Conservation (phyloP, 92 coral and sea anemone species). For the Anthopleura xanthogrammica region DNA sequence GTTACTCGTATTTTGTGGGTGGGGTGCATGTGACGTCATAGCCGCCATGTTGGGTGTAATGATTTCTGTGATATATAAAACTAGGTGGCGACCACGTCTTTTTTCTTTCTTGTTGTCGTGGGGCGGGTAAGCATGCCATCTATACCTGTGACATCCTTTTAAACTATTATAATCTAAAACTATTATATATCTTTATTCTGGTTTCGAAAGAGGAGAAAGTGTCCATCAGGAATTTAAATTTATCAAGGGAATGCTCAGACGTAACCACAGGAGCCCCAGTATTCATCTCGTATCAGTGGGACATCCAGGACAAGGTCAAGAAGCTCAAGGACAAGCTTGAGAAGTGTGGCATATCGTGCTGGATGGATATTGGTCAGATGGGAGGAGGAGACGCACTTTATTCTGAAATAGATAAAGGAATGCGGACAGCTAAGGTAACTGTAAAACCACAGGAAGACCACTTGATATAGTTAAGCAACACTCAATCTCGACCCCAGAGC, state of each 20-base stretch:
- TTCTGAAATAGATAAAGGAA: conserved; percentile 78
- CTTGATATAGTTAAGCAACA: neutral
- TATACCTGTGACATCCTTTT: too few relatives aligned
- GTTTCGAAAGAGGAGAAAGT: neutral
- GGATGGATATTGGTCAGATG: conserved; percentile 95
- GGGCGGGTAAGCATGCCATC: too few relatives aligned
- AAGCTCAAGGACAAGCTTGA: conserved; percentile 53
- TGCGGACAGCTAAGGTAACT: conserved; percentile 71
- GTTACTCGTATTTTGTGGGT: too few relatives aligned
- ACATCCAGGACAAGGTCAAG: conserved; percentile 67
- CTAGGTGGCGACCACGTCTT: too few relatives aligned
- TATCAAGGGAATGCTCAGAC: neutral
- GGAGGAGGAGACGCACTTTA: conserved; percentile 88
- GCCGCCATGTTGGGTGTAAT: too few relatives aligned
- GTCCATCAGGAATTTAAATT: neutral
- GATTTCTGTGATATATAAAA: too few relatives aligned
- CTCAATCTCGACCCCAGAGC: too few relatives aligned
- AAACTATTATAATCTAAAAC: neutral
- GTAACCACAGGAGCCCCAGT: conserved; percentile 30
- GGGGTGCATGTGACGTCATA: too few relatives aligned
- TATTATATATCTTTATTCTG: neutral
- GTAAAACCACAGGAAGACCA: conserved; percentile 4
- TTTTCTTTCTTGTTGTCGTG: too few relatives aligned
- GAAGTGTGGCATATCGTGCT: conserved; percentile 66
- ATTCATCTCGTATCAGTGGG: conserved; percentile 95